These are phyloP conservation scores for Odontothrips loti DNA, from an alignment of 2,888 invertebrate species.

Conservation along the genomic window DNA sequence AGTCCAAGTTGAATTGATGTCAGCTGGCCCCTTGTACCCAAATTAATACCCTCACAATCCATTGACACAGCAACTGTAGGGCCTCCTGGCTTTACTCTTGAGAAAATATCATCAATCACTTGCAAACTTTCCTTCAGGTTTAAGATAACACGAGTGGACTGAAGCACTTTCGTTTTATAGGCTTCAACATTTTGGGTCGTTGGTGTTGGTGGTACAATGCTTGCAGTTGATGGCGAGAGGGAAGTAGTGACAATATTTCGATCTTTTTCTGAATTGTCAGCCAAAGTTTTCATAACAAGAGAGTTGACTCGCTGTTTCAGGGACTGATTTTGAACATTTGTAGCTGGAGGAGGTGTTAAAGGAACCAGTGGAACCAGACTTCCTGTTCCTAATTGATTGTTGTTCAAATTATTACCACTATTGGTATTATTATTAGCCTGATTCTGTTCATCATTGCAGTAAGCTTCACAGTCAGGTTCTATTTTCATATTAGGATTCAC, in stretches of 20 bases:
- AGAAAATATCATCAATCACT: constrained; percentile 51
- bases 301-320: constrained; percentile 84
- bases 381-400: constrained; percentile 32
- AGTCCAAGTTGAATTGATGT: constrained; percentile 84
- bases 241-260: constrained; percentile 48
- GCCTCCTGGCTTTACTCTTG: constrained; percentile 31
- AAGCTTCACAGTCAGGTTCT: constrained; percentile 30
- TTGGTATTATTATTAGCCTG: constrained; percentile 33
- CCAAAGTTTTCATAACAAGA: constrained; percentile 81
- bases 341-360: constrained; percentile 38
- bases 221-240: constrained; percentile 48
- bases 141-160: constrained; percentile 75
- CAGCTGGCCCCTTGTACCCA: constrained; percentile 82
- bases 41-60: constrained; percentile 90
- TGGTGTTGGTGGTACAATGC: constrained; percentile 31
- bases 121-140: constrained; percentile 72
- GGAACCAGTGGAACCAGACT: constrained; percentile 41
- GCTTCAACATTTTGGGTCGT: constrained; percentile 51
- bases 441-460: constrained; percentile 29
- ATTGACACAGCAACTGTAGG: constrained; percentile 64
- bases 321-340: constrained; percentile 61
- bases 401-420: constrained; percentile 34
- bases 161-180: constrained; percentile 76
- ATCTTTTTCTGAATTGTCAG: constrained; percentile 73
- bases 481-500: constrained; percentile 53